These are phyloP conservation scores for Clarias fuscus DNA, from an alignment of 2,797 vertebrate species.

Conservation along the genomic window DNA sequence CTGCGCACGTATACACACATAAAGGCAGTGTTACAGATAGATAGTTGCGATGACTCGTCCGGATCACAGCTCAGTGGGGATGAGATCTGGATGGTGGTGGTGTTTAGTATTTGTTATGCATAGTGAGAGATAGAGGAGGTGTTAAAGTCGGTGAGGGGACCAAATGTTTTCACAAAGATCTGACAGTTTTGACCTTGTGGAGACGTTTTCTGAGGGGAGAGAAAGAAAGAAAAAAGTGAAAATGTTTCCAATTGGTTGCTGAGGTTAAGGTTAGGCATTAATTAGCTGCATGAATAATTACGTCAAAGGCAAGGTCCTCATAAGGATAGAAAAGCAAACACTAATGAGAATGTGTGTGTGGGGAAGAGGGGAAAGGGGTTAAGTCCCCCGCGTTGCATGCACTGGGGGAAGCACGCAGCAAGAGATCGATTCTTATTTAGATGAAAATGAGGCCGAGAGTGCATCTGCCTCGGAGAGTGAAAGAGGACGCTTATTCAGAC, in stretches of 20 bases:
- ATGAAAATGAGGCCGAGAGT: constrained; percentile 84
- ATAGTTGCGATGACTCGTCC: constrained; percentile 5
- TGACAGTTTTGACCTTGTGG: constrained; percentile 5
- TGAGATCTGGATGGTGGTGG: constrained; percentile 2
- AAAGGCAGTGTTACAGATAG: background rate
- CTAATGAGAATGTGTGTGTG: background rate
- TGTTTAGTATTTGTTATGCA: constrained; percentile 55
- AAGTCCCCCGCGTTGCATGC: constrained; percentile 74
- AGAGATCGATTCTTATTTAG: constrained; percentile 85
- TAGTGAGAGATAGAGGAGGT: constrained; percentile 60
- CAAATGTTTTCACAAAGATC: constrained; percentile 24
- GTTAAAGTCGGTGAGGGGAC: constrained; percentile 19
- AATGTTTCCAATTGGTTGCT: background rate
- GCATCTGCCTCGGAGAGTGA: constrained; percentile 76
- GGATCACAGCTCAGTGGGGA: background rate
- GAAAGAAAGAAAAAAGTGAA: no score
- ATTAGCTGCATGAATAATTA: constrained; percentile 28
- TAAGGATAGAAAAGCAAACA: background rate
- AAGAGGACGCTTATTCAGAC: constrained; percentile 60
- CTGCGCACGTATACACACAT: background rate
- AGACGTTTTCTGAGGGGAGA: background rate
- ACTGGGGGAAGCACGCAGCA: constrained; percentile 75
- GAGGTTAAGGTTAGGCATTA: constrained; percentile 11
- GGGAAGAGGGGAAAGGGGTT: constrained; percentile 72
- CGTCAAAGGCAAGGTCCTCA: constrained; percentile 8